phyloP scores from a whole-genome alignment of 2,113 vertebrate species.

The Sturnira hondurensis region DNA sequence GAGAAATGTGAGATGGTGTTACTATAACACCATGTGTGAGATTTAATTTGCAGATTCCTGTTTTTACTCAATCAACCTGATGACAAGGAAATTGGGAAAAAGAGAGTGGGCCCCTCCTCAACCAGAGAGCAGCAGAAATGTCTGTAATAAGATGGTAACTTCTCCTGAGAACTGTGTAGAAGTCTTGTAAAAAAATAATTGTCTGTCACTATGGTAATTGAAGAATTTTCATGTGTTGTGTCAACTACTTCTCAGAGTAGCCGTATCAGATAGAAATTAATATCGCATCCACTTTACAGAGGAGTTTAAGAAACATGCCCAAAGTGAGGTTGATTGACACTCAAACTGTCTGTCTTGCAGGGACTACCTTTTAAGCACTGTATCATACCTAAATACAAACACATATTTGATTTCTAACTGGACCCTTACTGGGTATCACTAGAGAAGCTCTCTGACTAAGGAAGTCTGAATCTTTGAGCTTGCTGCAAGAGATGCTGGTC shows the following conservation, averaged over 20 bases:
- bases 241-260: neutral
- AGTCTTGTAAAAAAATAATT: neutral
- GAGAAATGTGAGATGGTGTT: neutral
- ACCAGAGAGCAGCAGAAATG: neutral
- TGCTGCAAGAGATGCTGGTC: neutral
- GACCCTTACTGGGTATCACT: neutral
- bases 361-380: neutral
- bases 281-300: neutral
- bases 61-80: neutral
- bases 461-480: neutral
- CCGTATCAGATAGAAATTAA: neutral
- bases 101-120: neutral
- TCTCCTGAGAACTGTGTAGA: neutral
- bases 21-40: neutral
- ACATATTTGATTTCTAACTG: neutral
- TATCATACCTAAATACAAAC: neutral
- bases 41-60: neutral
- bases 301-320: neutral
- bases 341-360: neutral
- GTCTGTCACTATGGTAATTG: neutral
- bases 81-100: neutral
- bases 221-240: neutral
- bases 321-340: neutral
- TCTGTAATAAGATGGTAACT: neutral
- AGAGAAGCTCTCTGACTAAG: neutral